Percentiles rank a stretch among this genome's conserved stretches.
Conservation (phyloP, 2,888 invertebrate species). For the Drosophila mimica region DNA sequence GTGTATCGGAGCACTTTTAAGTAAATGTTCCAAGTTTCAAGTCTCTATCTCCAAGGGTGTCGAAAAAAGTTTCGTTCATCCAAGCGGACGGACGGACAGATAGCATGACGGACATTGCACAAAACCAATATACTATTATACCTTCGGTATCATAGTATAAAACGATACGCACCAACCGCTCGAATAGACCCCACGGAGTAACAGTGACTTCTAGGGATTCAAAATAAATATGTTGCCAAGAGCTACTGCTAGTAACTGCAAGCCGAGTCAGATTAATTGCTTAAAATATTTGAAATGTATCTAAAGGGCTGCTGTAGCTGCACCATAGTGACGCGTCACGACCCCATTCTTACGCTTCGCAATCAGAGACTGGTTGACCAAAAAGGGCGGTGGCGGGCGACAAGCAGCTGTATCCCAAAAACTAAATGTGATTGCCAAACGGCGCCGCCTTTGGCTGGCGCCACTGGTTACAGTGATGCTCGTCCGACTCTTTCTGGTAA, state of each 20-base stretch:
- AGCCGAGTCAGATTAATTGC: constrained; percentile 17
- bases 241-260: constrained; percentile 2
- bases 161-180: neutral
- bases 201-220: constrained; percentile 4
- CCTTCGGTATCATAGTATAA: no score
- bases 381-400: constrained; percentile 3
- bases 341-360: constrained; percentile 14
- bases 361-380: constrained; percentile 8
- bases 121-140: no score
- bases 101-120: no score
- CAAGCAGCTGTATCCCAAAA: constrained; percentile 38
- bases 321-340: constrained; percentile 10
- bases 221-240: constrained; percentile 3
- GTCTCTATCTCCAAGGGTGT: no score
- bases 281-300: constrained; percentile 25
- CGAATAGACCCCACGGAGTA: neutral
- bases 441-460: constrained; percentile 64
- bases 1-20: no score
- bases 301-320: neutral
- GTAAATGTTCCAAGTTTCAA: no score
- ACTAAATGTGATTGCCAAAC: constrained; percentile 74
- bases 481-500: constrained; percentile 26
- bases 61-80: no score
- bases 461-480: constrained; percentile 32
- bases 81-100: no score